Evolutionary conservation across 2,113 vertebrate species (phyloP), one percentile per base, ranked within the genome.

Genomic region (Chionomys nivalis): DNA sequence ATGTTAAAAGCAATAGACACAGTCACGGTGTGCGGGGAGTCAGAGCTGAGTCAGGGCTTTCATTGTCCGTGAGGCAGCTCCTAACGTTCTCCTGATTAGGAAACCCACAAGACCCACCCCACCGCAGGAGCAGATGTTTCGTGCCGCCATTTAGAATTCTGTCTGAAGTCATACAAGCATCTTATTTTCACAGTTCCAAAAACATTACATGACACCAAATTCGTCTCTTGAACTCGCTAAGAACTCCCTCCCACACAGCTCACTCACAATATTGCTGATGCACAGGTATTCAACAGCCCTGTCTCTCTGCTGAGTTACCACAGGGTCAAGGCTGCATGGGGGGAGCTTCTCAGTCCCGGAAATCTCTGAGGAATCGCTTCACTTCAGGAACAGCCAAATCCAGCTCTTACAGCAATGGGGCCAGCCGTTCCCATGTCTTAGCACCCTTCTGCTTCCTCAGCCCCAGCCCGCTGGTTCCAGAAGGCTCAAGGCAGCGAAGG

Each of bases 51-150:
- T 39, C 95, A 88, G 68, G 96, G 92, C 49, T 52, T 52, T 52
- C 92, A 92, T 98, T 98, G 97, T 97, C 98, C 97, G 97, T 4
- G 44, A 26, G 72, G 82, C 49, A 85, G 44, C 47, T 23, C 91
- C 96, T 95, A 42, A 83, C 92, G 63, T 96, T 92, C 97, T 89
- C 81, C 31, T n/a, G 61, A 52, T 11, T 10, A 63, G 61, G 75
- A 96, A 95, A 72, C 52, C 16, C 0, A 39, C 70, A 9, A 75
- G 98, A 98, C 9, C 3, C 93, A 52, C 63, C 65, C 90, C 75
- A 28, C 5, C 78, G 63, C 96, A 93, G 79, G 95, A 96, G 79
- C 82, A 90, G 94, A 93, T 95, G 78, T 92, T 86, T 95, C 65
- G 17, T 75, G 55, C 87, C 55, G 75, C 90, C 94, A 94, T 90